Evolutionary conservation across 2,888 invertebrate species (phyloP).

Genomic region (Drosophila atripex): DNA sequence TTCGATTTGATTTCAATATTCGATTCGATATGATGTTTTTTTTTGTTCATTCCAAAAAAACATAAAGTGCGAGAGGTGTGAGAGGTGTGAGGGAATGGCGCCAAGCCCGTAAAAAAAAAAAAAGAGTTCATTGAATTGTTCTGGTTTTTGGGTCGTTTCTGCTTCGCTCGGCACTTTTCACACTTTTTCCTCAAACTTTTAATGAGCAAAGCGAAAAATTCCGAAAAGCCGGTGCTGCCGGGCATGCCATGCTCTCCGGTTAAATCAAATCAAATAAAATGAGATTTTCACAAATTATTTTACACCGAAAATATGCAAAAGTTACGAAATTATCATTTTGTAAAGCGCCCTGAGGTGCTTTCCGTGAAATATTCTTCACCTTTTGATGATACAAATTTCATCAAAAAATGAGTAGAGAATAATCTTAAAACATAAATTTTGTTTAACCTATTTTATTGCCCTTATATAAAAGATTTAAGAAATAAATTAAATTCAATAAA

Average conservation of each 20-base stretch:
- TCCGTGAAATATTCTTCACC: background rate
- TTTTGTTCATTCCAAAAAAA: background rate
- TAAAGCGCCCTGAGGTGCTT: background rate
- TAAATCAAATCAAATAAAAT: conserved; percentile 55
- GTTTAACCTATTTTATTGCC: background rate
- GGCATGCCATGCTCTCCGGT: conserved; percentile 2
- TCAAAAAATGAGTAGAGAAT: background rate
- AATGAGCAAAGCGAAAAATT: conserved; percentile 51
- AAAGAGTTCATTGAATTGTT: conserved; percentile 42
- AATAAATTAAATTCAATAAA: background rate
- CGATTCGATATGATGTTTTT: background rate
- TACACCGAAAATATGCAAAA: conserved; percentile 30
- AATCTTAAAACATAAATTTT: background rate
- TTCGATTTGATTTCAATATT: conserved; percentile 1
- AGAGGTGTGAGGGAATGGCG: conserved; percentile 24
- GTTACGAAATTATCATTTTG: conserved; percentile 5
- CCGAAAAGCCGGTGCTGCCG: conserved; percentile 2
- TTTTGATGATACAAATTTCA: background rate
- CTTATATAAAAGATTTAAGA: background rate
- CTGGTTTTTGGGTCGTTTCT: conserved; percentile 7
- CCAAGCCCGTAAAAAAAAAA: conserved; percentile 4
- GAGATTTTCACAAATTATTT: conserved; percentile 50
- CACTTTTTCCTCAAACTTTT: conserved; percentile 50
- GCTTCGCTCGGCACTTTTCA: conserved; percentile 22
- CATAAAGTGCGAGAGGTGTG: conserved; percentile 5